Percentiles rank a stretch among this genome's conserved stretches.
phyloP scores from a whole-genome alignment of 2,113 vertebrate species.

The Perognathus longimembris region DNA sequence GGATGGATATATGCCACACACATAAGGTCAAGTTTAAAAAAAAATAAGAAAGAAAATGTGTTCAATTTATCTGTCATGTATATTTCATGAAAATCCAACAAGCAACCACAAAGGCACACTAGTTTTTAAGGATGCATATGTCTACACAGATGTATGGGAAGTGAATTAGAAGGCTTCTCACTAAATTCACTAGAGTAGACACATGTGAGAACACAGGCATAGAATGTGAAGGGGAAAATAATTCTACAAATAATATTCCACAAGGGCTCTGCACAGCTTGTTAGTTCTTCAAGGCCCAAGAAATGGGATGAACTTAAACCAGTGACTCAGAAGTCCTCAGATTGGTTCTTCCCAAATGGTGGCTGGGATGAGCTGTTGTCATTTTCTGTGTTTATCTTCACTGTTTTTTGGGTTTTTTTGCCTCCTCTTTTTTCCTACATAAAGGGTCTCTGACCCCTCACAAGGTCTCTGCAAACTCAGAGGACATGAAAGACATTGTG shows the following conservation, averaged over 20 bases:
- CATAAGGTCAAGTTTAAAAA: background rate
- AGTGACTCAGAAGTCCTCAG: background rate
- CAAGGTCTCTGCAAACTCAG: constrained; percentile 57
- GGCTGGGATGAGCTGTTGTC: background rate
- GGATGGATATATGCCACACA: background rate
- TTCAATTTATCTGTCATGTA: background rate
- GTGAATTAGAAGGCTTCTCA: background rate
- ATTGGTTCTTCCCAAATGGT: background rate
- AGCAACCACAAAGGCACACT: background rate
- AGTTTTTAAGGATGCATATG: background rate
- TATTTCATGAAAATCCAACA: background rate
- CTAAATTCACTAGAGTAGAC: background rate
- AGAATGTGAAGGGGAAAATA: background rate
- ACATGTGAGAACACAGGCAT: background rate
- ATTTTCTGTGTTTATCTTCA: background rate
- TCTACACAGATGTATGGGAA: background rate
- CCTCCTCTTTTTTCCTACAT: background rate
- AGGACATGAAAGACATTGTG: constrained; percentile 63
- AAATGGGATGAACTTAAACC: background rate
- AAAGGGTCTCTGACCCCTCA: constrained; percentile 81
- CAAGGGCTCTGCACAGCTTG: background rate
- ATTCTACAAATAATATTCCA: background rate
- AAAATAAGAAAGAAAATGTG: constrained; percentile 14
- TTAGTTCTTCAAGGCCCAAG: background rate
- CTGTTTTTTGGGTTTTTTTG: background rate